These are phyloP conservation scores for Lithobates pipiens DNA, from an alignment of 2,797 vertebrate genomes.

Conservation along the genomic window DNA sequence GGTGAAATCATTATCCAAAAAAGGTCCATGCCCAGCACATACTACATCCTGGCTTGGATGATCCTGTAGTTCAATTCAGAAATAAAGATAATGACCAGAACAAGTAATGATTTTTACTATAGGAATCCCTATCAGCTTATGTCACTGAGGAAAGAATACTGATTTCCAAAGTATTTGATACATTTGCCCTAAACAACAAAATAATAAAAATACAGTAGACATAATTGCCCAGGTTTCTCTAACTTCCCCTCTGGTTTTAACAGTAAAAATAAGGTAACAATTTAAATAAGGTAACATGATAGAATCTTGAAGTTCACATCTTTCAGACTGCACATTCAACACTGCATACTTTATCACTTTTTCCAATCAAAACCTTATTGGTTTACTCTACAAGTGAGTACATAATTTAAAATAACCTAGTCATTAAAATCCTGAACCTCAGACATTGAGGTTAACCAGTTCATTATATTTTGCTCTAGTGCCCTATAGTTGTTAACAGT, in stretches of 20 bases:
- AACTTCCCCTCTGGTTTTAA: neutral
- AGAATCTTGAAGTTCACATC: too few species aligned
- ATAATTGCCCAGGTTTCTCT: neutral
- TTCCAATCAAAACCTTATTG: neutral
- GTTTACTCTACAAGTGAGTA: neutral
- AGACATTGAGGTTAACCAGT: neutral
- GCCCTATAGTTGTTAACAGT: conserved; percentile 2
- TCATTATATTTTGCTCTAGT: neutral
- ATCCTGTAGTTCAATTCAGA: too few species aligned
- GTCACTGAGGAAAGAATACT: neutral
- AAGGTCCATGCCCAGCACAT: too few species aligned
- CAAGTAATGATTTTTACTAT: neutral
- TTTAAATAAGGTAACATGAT: too few species aligned
- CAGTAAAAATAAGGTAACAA: neutral
- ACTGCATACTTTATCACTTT: neutral
- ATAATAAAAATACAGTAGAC: neutral
- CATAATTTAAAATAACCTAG: neutral
- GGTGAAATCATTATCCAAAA: neutral
- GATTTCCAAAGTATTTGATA: neutral
- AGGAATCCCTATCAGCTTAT: neutral
- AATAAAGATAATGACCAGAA: too few species aligned
- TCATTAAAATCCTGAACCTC: too few species aligned
- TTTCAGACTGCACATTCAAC: too few species aligned
- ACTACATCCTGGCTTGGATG: too few species aligned
- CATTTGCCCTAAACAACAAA: too few species aligned